Evolutionary conservation across 2,113 vertebrate species (phyloP), one percentile per base, ranked within the genome.

Genomic region (Monarcha castaneiventris): DNA sequence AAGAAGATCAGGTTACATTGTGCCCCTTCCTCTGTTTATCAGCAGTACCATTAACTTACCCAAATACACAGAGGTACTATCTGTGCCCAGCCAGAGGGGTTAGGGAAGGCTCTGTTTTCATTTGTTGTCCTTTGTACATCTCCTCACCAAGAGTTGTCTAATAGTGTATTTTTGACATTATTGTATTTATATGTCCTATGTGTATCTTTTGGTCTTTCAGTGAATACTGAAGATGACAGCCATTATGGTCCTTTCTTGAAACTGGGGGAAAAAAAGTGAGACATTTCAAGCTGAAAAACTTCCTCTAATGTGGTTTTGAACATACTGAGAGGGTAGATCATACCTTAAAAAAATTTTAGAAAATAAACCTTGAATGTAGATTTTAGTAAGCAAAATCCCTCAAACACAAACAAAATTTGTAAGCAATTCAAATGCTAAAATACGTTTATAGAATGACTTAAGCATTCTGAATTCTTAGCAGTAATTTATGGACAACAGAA

Each of bases 401-500:
- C 35, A 75, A 62, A 78, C 14, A 33, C 13, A 93, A 76, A 46
- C 4, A 44, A 5, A 87, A 30, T 11, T 64, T 82, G 54, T 29
- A 92, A 93, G 12, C 3, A 72, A 72, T 64, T 84, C 29, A 71
- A 95, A 73, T 15, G 10, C 39, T 78, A 78, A 92, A 84, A 89
- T 73, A 41, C 11, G 23, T 81, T 56, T 71, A n/a, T 52, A 62
- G 23, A 35, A 67, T 55, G 44, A 69, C 16, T 23, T 41, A 92
- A 90, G 51, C 29, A 68, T 87, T 91, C 7, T 69, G 13, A 81
- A 39, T 48, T 79, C 13, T n/a, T 87, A 33, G 12, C 4, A 54
- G 19, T 54, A 82, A 67, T 76, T 75, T 91, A 44, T 17, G 49
- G 35, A 43, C 37, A 68, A 72, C 8, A 84, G 54, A 73, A 76